phyloP scores from a whole-genome alignment of 23 tunicate species.

The Botrylloides violaceus region DNA sequence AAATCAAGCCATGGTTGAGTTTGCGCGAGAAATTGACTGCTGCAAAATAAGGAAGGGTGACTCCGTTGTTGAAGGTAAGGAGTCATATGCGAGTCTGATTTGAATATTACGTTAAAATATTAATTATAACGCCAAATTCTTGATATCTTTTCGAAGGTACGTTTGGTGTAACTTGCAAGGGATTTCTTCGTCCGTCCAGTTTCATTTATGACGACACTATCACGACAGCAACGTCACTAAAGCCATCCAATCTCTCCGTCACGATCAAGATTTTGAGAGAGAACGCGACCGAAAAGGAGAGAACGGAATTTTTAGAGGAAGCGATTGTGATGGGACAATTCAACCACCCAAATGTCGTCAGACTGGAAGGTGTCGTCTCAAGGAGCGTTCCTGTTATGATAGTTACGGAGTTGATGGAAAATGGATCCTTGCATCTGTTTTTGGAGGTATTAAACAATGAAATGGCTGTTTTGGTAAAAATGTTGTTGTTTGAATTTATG shows the following conservation, averaged over 20 bases:
- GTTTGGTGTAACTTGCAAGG: conserved; percentile 81
- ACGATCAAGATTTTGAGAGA: conserved; percentile 79
- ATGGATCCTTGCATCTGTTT: conserved; percentile 75
- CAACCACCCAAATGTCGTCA: conserved; percentile 82
- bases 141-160: too few species aligned
- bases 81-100: background rate
- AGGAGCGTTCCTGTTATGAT: conserved; percentile 82
- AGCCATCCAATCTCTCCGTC: conserved; percentile 6
- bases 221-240: conserved; percentile 6
- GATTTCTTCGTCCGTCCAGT: conserved; percentile 33
- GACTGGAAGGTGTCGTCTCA: conserved; percentile 92
- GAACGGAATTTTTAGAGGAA: conserved; percentile 69
- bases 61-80: conserved; percentile 70
- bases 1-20: conserved; percentile 48
- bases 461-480: too few species aligned
- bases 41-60: conserved; percentile 40
- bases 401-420: conserved; percentile 86
- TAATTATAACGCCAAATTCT: too few species aligned
- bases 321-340: conserved; percentile 92
- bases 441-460: conserved; percentile 57
- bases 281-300: conserved; percentile 67
- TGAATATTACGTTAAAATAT: background rate
- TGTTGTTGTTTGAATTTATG: too few species aligned
- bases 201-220: conserved; percentile 16
- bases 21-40: conserved; percentile 61